Base-by-base conservation (phyloP, 2,888 invertebrate species). In the Netelia fuscicornis region DNA sequence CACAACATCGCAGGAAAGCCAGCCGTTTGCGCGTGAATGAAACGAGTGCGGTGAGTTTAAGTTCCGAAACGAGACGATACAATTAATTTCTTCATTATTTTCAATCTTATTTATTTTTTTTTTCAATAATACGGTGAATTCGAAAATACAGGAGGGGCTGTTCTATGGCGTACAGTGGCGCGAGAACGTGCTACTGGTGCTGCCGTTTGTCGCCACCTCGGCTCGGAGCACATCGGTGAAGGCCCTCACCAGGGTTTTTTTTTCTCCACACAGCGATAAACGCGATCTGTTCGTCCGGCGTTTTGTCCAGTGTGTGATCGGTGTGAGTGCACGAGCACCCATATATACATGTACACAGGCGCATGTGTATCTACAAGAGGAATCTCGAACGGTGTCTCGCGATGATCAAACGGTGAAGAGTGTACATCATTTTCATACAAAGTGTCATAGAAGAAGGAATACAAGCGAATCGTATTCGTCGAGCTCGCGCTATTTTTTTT, bases 141-240 rank as follows among this genome's bases (percentile, higher is more conserved):
- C 3, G 17, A 20, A 3, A 64, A 75, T 58, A 9, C 85, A 85
- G 81, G 82, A 75, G 82, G 81, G 82, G 79, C 75, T 80, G 74
- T 65, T 84, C 80, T 71, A 84, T 85, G 83, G 86, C 84, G 85
- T 83, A 83, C 83, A 65, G 79, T 86, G 81, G 78, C 76, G 83
- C 83, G 78, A 81, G 78, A 85, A 86, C 85, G 79, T 82, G 78
- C 81, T 72, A 79, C 81, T 77, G 60, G 72, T 77, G 83, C 74
- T 82, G 88, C 81, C 88, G 90, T 87, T 88, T 82, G 74, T 74
- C 86, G 81, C 81, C 84, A 87, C 75, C 86, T 83, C 85, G 84
- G 86, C 85, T 86, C 84, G 80, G 82, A 78, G 80, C 71, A 83
- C 87, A 86, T 74, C 86, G 89, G 88, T 89, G 89, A 90, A 88